Percentiles rank a stretch among this genome's conserved stretches.
These are phyloP conservation scores for Synchiropus splendidus DNA, from an alignment of 2,113 vertebrate genomes.

Conservation along the genomic window DNA sequence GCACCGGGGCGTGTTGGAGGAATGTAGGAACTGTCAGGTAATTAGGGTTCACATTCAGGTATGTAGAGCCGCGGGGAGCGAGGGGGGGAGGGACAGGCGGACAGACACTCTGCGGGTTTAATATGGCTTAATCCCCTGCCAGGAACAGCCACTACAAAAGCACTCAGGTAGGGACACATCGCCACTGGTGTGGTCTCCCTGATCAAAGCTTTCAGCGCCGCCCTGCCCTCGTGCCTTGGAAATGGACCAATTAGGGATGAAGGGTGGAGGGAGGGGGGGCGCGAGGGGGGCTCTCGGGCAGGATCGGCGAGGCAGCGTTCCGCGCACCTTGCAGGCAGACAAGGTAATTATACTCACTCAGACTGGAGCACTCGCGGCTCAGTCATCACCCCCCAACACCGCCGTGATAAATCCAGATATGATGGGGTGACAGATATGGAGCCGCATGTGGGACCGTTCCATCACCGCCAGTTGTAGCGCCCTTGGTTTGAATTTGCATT, in stretches of 20 bases:
- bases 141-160: slow-evolving; percentile 48
- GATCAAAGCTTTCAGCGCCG: slow-evolving; percentile 54
- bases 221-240: slow-evolving; percentile 52
- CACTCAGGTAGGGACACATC: slow-evolving; percentile 50
- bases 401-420: not conserved
- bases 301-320: slow-evolving; percentile 42
- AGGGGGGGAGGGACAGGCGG: slow-evolving; percentile 22
- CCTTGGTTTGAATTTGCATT: too few species aligned
- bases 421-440: not conserved
- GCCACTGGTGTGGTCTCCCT: slow-evolving; percentile 44
- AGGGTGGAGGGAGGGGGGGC: slow-evolving; percentile 24
- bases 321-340: too few species aligned
- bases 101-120: slow-evolving; percentile 36
- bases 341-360: slow-evolving; percentile 52
- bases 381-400: slow-evolving; percentile 45
- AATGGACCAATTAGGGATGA: slow-evolving; percentile 50
- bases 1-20: slow-evolving; percentile 33
- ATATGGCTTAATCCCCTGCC: slow-evolving; percentile 40
- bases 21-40: slow-evolving; percentile 49
- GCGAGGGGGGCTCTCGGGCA: slow-evolving; percentile 31
- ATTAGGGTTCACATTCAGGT: slow-evolving; percentile 53
- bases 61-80: slow-evolving; percentile 43
- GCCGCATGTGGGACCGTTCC: slow-evolving; percentile 12
- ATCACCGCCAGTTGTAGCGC: not conserved
- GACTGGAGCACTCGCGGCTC: slow-evolving; percentile 41